phyloP scores from a whole-genome alignment of 2,888 invertebrate species.

The Tetragonula carbonaria region DNA sequence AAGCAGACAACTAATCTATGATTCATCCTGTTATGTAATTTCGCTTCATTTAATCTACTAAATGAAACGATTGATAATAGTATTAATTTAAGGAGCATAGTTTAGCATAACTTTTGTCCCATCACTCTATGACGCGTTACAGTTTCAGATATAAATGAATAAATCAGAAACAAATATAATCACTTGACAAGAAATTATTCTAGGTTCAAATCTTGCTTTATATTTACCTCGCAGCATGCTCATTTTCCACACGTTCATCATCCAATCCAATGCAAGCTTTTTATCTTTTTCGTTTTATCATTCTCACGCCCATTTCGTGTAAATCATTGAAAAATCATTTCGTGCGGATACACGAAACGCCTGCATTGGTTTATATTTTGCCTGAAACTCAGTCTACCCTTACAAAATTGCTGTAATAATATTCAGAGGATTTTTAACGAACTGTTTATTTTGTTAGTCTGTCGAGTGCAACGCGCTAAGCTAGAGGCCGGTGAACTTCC shows the following conservation, averaged over 20 bases:
- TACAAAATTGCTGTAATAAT: neutral
- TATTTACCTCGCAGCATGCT: constrained; percentile 40
- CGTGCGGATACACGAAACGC: neutral
- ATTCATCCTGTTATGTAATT: constrained; percentile 31
- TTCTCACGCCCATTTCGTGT: constrained; percentile 3
- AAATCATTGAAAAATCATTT: neutral
- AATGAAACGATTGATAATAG: constrained; percentile 7
- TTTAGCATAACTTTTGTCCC: constrained; percentile 26
- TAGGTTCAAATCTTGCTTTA: constrained; percentile 40
- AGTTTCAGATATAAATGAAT: neutral
- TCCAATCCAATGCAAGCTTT: constrained; percentile 20
- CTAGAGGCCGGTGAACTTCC: constrained; percentile 78
- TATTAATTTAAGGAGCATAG: constrained; percentile 34
- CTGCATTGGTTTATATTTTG: constrained; percentile 12
- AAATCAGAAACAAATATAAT: neutral
- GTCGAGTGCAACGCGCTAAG: constrained; percentile 81
- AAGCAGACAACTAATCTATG: constrained; percentile 3
- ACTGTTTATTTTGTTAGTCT: constrained; percentile 77
- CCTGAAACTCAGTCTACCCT: constrained; percentile 4
- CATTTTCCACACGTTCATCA: neutral
- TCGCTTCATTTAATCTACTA: constrained; percentile 35
- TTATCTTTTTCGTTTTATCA: constrained; percentile 24
- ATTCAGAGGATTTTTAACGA: constrained; percentile 35
- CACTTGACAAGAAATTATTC: constrained; percentile 10
- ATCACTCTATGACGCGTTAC: neutral